phyloP scores from a whole-genome alignment of 2,797 vertebrate species.

The Megaceryle alcyon region DNA sequence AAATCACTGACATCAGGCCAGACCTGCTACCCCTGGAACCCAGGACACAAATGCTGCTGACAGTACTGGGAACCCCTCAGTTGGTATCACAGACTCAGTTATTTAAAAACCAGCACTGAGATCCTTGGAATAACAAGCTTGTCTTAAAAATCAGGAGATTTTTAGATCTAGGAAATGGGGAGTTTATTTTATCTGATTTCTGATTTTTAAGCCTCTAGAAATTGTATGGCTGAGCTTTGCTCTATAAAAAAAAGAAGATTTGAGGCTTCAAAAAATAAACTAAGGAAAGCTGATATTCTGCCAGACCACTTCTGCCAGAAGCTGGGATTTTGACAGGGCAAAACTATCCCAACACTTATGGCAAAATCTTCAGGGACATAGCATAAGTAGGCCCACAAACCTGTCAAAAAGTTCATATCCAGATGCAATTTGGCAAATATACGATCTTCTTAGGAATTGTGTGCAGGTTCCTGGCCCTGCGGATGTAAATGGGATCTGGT shows the following conservation, averaged over 20 bases:
- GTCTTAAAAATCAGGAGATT: neutral
- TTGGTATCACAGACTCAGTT: neutral
- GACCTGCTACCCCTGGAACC: neutral
- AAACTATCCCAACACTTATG: neutral
- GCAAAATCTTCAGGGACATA: neutral
- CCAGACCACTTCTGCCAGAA: neutral
- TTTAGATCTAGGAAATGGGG: neutral
- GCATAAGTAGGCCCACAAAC: neutral
- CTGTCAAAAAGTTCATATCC: neutral
- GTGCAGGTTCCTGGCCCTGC: rapidly evolving
- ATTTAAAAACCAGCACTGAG: neutral
- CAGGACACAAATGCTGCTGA: neutral
- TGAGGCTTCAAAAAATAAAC: constrained; percentile 16
- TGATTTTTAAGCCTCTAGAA: neutral
- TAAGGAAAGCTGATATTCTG: constrained; percentile 4
- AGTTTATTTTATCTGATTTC: constrained; percentile 4
- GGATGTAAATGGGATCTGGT: neutral
- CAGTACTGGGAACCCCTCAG: neutral
- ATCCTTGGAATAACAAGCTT: neutral
- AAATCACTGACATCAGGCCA: neutral
- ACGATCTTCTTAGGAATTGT: neutral
- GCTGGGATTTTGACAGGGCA: neutral
- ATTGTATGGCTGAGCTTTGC: neutral
- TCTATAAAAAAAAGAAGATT: neutral
- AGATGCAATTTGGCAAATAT: neutral